Evolutionary conservation across 2,888 invertebrate genomes (phyloP).

Genomic region (Dasysyrphus albostriatus): DNA sequence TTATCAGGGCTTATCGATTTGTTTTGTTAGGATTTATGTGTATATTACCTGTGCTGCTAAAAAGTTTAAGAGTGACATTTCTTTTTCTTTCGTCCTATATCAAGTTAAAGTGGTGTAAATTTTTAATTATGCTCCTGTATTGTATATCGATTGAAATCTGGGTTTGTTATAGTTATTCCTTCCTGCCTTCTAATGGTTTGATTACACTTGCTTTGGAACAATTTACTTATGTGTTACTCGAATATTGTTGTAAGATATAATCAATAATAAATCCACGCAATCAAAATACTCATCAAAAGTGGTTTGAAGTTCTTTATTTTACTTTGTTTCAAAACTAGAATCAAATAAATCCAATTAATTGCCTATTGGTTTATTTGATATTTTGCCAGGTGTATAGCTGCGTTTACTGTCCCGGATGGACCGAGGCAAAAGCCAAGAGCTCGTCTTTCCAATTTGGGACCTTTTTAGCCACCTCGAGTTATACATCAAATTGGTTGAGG

Average conservation of each 20-base stretch:
- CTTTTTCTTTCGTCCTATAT: not conserved
- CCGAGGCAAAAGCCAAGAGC: no score
- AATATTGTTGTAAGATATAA: not conserved
- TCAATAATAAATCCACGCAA: no score
- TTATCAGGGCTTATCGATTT: conserved; percentile 63
- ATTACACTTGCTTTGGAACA: not conserved
- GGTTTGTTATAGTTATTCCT: no score
- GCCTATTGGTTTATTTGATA: no score
- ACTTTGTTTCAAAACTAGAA: not conserved
- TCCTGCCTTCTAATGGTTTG: not conserved
- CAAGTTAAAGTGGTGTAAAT: not conserved
- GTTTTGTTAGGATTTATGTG: conserved; percentile 57
- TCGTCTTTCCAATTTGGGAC: no score
- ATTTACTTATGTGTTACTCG: not conserved
- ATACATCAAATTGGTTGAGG: no score
- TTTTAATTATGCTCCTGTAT: not conserved
- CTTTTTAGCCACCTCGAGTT: no score
- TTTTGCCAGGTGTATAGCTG: no score
- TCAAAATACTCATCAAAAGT: not conserved
- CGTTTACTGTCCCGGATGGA: no score
- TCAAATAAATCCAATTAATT: not conserved
- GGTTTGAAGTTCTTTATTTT: not conserved
- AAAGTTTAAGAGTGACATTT: conserved; percentile 22
- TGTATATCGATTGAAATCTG: not conserved
- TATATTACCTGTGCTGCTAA: conserved; percentile 37